Evolutionary conservation across 2,888 invertebrate species (phyloP), one percentile per base, ranked within the genome.

Genomic region (Andrena praecox): DNA sequence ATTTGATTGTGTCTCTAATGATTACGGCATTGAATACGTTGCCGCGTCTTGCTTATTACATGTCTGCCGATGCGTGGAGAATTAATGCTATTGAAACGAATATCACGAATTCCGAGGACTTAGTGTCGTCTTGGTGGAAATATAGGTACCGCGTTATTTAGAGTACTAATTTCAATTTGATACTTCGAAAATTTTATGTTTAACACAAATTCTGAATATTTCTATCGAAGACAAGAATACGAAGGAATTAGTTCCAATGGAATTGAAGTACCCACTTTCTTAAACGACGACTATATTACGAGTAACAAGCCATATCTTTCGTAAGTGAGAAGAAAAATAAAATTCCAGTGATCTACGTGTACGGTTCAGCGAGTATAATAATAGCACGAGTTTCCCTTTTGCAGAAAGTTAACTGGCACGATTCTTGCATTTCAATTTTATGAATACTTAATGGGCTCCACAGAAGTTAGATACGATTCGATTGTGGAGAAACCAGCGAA

Each of bases 11-110:
- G 4, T 92, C 93, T 7, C 74, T 93, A 67, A 90, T 91, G 86
- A 93, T 93, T 70, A 93, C 92, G 0, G 93, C 93, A 1, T 74
- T 93, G 10, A 90, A 93, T 12, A 85, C 93, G 33, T 83, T 93
- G n/a, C 93, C 93, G 2, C 87, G 92, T n/a, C 84, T 93, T 82
- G 90, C 92, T 20, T 93, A 93, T 80, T 93, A 93, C 71, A 71
- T 90, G 7, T 80, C 91, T 1, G 91, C 89, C 0, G 93, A 93
- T 59, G 78, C 85, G 63, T 93, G 93, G 93, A 91, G 93, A 82
- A 87, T 93, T 12, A 86, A 93, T n/a, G 88, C 88, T 4, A 85
- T 91, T 6, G 77, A 87, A 62, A 88, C 87, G 2, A 88, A 85
- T 62, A 90, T 88, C 10, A 85, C 87, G 8, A 78, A 89, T 54